Conservation (phyloP, 2,888 invertebrate species). For the Pecten maximus region DNA sequence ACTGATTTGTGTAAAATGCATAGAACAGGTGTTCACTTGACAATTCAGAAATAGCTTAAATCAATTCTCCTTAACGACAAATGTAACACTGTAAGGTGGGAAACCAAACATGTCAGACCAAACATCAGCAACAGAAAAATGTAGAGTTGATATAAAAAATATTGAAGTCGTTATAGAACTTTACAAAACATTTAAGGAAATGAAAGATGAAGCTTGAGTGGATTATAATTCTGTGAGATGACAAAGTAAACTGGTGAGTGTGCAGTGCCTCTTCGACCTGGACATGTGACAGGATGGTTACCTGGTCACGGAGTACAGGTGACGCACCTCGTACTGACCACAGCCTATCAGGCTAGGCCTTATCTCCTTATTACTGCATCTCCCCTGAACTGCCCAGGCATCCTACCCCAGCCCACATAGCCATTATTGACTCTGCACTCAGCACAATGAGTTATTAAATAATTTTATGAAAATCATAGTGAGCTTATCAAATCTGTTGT, state of each 20-base stretch:
- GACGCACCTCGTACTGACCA: background rate
- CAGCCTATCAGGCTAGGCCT: background rate
- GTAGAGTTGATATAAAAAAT: background rate
- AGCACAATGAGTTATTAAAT: constrained; percentile 26
- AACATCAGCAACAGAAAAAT: constrained; percentile 8
- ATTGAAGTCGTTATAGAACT: background rate
- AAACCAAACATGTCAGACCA: background rate
- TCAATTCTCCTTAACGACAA: background rate
- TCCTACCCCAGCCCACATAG: background rate
- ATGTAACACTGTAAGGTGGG: background rate
- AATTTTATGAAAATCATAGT: background rate
- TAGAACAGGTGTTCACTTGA: background rate
- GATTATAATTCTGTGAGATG: background rate
- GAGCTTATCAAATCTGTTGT: background rate
- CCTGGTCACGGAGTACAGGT: background rate
- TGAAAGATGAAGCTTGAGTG: background rate
- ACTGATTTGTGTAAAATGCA: background rate
- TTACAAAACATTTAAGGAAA: background rate
- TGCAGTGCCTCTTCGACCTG: background rate
- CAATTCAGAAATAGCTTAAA: background rate
- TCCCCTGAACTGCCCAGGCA: background rate
- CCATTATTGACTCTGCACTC: background rate
- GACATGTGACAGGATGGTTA: background rate
- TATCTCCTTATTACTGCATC: background rate
- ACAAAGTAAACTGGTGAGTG: background rate